phyloP scores from a whole-genome alignment of 92 coral and sea anemone genomes.

The Montipora capitata region DNA sequence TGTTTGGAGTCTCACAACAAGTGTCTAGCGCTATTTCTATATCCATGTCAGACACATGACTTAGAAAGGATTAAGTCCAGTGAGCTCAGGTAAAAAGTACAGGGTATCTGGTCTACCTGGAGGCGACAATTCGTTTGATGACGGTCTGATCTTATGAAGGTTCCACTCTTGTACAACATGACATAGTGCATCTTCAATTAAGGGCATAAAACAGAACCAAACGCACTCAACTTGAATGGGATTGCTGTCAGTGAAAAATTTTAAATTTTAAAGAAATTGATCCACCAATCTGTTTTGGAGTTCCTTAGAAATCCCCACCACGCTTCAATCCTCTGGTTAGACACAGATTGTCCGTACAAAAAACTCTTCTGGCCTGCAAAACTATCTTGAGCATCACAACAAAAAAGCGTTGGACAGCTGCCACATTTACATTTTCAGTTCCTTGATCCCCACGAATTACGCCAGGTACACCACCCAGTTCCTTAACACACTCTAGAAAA shows the following conservation, averaged over 20 bases:
- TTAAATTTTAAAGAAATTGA: too few relatives aligned
- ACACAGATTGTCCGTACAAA: neutral
- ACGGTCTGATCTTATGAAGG: slow-evolving; percentile 52
- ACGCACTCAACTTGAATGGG: slow-evolving; percentile 45
- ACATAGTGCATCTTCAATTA: slow-evolving; percentile 28
- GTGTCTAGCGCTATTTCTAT: slow-evolving; percentile 1
- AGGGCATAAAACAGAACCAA: slow-evolving; percentile 56
- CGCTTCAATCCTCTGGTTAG: too few relatives aligned
- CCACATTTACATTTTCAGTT: slow-evolving; percentile 60
- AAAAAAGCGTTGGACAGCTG: neutral
- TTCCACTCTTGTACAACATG: slow-evolving; percentile 49
- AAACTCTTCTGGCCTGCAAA: slow-evolving; percentile 2
- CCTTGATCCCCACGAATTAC: slow-evolving; percentile 68
- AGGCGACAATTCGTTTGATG: slow-evolving; percentile 23
- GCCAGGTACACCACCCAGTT: slow-evolving; percentile 66
- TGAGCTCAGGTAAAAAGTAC: slow-evolving; percentile 13
- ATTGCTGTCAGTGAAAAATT: too few relatives aligned
- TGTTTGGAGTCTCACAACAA: slow-evolving; percentile 1
- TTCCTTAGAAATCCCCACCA: too few relatives aligned
- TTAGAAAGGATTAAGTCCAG: neutral
- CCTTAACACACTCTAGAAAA: slow-evolving; percentile 58
- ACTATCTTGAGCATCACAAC: neutral
- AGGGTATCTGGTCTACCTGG: slow-evolving; percentile 49
- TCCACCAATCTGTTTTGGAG: too few relatives aligned
- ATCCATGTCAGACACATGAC: neutral